Evolutionary conservation across 2,888 invertebrate genomes (phyloP).

Genomic region (Cosmia trapezina): DNA sequence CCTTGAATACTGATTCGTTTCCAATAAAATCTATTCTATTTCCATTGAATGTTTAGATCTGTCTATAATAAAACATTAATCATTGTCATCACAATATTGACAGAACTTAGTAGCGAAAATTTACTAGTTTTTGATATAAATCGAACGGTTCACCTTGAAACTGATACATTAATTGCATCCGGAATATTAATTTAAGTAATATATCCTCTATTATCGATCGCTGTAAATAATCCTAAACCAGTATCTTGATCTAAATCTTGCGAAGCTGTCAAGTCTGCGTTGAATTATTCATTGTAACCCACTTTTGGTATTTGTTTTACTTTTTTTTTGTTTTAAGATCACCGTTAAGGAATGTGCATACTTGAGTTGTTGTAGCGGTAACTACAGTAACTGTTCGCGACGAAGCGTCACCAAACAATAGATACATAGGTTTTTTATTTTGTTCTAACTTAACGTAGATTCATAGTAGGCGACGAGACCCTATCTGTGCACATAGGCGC

Average conservation of each 20-base stretch:
- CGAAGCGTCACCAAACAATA: too few species aligned
- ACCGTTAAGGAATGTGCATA: constrained; percentile 60
- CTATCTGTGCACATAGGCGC: too few species aligned
- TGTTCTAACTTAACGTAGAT: too few species aligned
- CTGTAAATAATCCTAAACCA: constrained; percentile 59
- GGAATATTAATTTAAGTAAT: constrained; percentile 53
- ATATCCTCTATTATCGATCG: constrained; percentile 46
- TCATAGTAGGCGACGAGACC: too few species aligned
- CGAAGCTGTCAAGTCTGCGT: constrained; percentile 40
- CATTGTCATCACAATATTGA: constrained; percentile 13
- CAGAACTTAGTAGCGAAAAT: constrained; percentile 19
- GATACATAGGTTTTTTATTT: too few species aligned
- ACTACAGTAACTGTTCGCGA: too few species aligned
- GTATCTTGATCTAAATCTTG: constrained; percentile 61
- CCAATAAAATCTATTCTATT: constrained; percentile 1
- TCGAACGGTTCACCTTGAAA: constrained; percentile 43
- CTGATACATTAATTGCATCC: constrained; percentile 45
- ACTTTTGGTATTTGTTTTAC: constrained; percentile 56
- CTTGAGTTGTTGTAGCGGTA: constrained; percentile 50
- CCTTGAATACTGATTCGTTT: constrained; percentile 24
- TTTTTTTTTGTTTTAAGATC: constrained; percentile 48
- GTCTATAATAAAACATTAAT: neutral
- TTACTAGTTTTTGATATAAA: constrained; percentile 38
- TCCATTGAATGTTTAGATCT: neutral
- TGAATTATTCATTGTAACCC: constrained; percentile 71